Percentiles rank a stretch among this genome's conserved stretches.
These are phyloP conservation scores for Siphamia tubifer DNA, from an alignment of 2,113 vertebrate genomes.

Conservation along the genomic window DNA sequence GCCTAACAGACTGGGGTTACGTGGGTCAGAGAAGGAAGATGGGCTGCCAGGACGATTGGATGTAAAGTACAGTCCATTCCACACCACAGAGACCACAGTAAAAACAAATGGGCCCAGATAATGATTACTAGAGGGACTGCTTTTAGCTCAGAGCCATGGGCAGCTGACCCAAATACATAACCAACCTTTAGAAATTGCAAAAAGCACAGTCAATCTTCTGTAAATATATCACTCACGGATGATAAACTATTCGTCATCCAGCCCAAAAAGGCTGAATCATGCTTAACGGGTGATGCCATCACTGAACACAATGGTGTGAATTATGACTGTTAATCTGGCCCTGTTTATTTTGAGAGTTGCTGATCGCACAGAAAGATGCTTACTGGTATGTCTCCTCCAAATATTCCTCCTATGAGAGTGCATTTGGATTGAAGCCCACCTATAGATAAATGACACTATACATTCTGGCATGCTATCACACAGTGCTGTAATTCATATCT, in stretches of 20 bases:
- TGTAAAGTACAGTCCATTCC: slow-evolving; percentile 34
- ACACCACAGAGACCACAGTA: slow-evolving; percentile 32
- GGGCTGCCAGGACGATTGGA: slow-evolving; percentile 24
- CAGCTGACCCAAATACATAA: slow-evolving; percentile 33
- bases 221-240: slow-evolving; percentile 28
- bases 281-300: slow-evolving; percentile 58
- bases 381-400: slow-evolving; percentile 16
- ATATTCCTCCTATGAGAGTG: slow-evolving; percentile 23
- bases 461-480: slow-evolving; percentile 25
- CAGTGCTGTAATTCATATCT: slow-evolving; percentile 36
- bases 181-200: neutral
- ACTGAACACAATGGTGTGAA: slow-evolving; percentile 35
- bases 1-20: slow-evolving; percentile 40
- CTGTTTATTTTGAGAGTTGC: slow-evolving; percentile 27
- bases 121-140: slow-evolving; percentile 52
- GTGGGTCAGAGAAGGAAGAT: slow-evolving; percentile 42
- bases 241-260: slow-evolving; percentile 44
- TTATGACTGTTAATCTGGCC: slow-evolving; percentile 33
- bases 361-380: slow-evolving; percentile 47
- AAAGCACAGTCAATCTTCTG: neutral
- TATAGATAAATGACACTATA: slow-evolving; percentile 44
- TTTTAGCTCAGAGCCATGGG: slow-evolving; percentile 27
- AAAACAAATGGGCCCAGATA: slow-evolving; percentile 61
- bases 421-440: slow-evolving; percentile 41
- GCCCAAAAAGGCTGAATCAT: slow-evolving; percentile 39